Base-by-base conservation (phyloP, 2,113 vertebrate genomes). In the Trematomus loennbergii region DNA sequence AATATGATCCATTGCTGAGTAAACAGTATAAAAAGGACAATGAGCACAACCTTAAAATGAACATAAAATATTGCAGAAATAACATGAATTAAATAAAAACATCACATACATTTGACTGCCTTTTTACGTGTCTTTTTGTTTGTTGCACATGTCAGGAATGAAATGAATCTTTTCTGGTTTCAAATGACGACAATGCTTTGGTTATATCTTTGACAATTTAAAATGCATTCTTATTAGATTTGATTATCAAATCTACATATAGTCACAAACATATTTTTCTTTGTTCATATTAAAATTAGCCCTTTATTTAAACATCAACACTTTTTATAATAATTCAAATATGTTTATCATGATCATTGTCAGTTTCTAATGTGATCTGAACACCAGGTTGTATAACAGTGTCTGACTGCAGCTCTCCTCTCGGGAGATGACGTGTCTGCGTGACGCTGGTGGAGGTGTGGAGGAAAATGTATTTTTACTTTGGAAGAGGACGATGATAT, bases 391-490 rank as follows among this genome's bases (percentile, higher is more conserved):
- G 5, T 18, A 36, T 8, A 40, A 8, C 36, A 8, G 5, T 40
- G 36, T 40, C 36, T 29, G 36, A 5, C 16, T 59, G 10, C 16
- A 16, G 16, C 54, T 10, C 25, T 58, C 25, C 55, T 20, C 9
- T 15, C 46, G 66, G 29, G 1, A 33, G 46, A 18, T 87, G 85
- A 87, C 88, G 82, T 68, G 33, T 59, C 15, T 36, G 33, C 36
- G 61, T 85, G 85, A 87, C 75, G 87, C 40, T 64, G 63, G 76
- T 77, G 67, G 68, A 82, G 76, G 72, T 79, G 71, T 54, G 81
- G 55, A 82, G n/a, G n/a, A 62, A 77, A 70, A 70, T 68, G 0
- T 75, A 86, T 84, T 88, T 84, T 66, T 81, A 72, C 43, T 71
- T 63, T 54, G 68, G 61, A 55, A 11, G 58, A 53, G 8, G 75